Evolutionary conservation across 2,113 vertebrate genomes (phyloP), one percentile per base, ranked within the genome.

Genomic region (Cacatua alba): DNA sequence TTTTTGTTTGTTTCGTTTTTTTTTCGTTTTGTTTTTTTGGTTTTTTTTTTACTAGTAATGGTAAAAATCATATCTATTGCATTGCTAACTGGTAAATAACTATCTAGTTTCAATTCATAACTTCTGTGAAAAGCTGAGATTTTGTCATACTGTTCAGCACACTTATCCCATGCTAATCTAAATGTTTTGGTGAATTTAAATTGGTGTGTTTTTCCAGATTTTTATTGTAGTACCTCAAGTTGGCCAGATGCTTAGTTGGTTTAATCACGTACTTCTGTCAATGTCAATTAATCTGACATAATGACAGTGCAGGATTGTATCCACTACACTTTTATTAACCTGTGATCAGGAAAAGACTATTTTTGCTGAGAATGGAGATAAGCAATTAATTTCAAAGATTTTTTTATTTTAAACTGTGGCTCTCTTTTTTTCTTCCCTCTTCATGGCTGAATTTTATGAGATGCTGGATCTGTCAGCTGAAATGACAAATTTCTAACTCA

Each of bases 291-390:
- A 83, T 90, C 33, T 88, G 49, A 60, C 68, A 57, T 17, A 59
- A 80, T 16, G 65, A 7, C 55, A 77, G 33, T 60, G 48, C 1
- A 57, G 33, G 71, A 48, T 48, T 79, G 43, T 49, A 71, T 48
- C 75, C 68, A 86, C 71, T 53, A 74, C 21, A 23, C 12, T 88
- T 93, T 33, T 70, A 89, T 88, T 62, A 77, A 91, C 29, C 43
- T 68, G 29, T 74, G 72, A 75, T 91, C 68, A 79, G 65, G 74
- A 68, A 76, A 89, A 92, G 57, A 17, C 48, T 90, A 53, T 82
- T 96, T 96, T 80, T 94, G 44, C 68, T 78, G 64, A 90, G 81
- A 55, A 20, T 55, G n/a, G 44, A 72, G 89, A 67, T 59, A 84
- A 94, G 55, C 62, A 26, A 71, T 53, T 91, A 5, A 62, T 90